phyloP scores from a whole-genome alignment of 2,797 vertebrate species.

The Neopelma chrysocephalum region DNA sequence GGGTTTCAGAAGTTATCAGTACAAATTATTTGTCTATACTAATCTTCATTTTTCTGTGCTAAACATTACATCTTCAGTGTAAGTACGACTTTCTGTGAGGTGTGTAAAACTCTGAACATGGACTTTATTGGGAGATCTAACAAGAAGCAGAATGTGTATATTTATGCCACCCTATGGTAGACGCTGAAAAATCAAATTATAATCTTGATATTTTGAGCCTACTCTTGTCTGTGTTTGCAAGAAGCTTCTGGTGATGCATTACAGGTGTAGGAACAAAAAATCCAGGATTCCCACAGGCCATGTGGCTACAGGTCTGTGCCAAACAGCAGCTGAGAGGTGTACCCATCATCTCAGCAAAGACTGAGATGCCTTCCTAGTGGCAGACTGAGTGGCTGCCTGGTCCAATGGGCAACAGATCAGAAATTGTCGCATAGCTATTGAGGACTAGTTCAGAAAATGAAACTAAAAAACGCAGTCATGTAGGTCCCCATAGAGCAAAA shows the following conservation, averaged over 20 bases:
- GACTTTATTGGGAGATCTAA: not conserved
- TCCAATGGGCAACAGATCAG: not conserved
- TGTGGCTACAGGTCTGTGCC: not conserved
- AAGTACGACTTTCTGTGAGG: not conserved
- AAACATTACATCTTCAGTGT: not conserved
- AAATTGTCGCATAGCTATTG: not conserved
- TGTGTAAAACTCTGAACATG: not conserved
- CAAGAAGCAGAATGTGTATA: not conserved
- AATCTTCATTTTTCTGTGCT: not conserved
- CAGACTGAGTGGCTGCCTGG: not conserved
- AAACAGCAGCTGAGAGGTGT: not conserved
- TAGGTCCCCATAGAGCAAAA: not conserved
- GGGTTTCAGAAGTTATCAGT: not conserved
- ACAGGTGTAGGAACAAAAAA: not conserved
- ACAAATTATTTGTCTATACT: not conserved
- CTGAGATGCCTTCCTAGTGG: no score
- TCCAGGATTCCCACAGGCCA: not conserved
- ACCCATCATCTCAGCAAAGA: no score
- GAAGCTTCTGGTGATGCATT: not conserved
- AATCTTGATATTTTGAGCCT: not conserved
- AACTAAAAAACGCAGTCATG: rapidly evolving
- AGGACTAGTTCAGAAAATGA: not conserved
- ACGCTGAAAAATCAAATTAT: not conserved
- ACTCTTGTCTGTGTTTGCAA: not conserved
- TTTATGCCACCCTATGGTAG: not conserved